Percentiles rank a stretch among this genome's conserved stretches.
Conservation (phyloP, 2,888 invertebrate genomes). For the Dynastes grantii region DNA sequence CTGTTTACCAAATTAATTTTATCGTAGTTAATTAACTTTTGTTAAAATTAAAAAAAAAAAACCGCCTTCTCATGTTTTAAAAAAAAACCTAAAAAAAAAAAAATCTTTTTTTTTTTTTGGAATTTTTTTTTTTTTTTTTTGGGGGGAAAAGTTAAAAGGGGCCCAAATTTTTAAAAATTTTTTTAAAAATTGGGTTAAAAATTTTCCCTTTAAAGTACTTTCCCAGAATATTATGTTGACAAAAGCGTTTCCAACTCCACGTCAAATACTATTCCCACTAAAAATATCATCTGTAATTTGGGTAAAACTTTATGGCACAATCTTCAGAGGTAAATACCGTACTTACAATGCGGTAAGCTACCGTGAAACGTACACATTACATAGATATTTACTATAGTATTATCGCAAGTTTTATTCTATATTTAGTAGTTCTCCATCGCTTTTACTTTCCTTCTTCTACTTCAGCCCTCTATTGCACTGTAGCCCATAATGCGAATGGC, state of each 20-base stretch:
- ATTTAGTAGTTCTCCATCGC: constrained; percentile 3
- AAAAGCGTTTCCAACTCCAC: background rate
- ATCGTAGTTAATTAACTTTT: too few species aligned
- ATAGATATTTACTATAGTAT: constrained; percentile 11
- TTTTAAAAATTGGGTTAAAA: too few species aligned
- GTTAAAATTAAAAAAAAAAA: too few species aligned
- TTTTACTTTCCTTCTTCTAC: constrained; percentile 13
- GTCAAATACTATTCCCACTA: background rate
- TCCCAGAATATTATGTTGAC: background rate
- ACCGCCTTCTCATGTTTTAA: too few species aligned
- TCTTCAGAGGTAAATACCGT: background rate
- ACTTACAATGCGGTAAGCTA: constrained; percentile 7
- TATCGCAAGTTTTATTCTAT: constrained; percentile 33
- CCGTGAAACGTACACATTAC: constrained; percentile 10
- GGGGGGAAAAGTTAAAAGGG: too few species aligned
- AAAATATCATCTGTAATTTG: constrained; percentile 11
- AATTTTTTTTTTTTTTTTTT: too few species aligned
- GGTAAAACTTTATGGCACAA: constrained; percentile 14
- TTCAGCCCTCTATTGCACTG: background rate
- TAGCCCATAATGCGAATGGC: constrained; percentile 8
- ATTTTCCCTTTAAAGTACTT: background rate
- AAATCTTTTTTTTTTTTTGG: too few species aligned
- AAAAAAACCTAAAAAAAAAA: too few species aligned
- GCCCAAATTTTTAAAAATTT: too few species aligned
- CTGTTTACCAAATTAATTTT: too few species aligned